phyloP scores from a whole-genome alignment of 2,797 vertebrate genomes.

The Mus minutoides region DNA sequence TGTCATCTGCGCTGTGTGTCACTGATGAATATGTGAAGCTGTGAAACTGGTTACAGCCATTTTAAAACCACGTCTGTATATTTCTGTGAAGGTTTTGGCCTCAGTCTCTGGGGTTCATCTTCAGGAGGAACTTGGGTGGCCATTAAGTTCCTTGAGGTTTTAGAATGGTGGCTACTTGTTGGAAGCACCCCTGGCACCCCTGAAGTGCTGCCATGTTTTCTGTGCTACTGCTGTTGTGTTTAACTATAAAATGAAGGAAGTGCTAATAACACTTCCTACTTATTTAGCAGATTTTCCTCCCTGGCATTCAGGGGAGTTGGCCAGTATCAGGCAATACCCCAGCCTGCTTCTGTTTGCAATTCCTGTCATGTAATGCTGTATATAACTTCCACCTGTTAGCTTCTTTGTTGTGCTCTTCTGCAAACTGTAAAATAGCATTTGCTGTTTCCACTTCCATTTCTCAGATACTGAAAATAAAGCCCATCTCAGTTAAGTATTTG shows the following conservation, averaged over 20 bases:
- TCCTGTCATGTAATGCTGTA: conserved; percentile 2
- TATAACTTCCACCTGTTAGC: neutral
- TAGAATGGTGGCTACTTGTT: conserved; percentile 48
- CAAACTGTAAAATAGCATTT: conserved; percentile 27
- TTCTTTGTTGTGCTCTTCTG: neutral
- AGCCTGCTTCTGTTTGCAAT: conserved; percentile 63
- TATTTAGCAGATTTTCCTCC: conserved; percentile 61
- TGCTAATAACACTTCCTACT: conserved; percentile 71
- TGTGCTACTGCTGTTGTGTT: conserved; percentile 43
- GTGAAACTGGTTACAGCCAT: neutral
- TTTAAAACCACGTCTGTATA: conserved; percentile 9
- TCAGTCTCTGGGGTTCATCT: neutral
- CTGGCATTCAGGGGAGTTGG: conserved; percentile 57
- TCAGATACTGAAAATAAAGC: conserved; percentile 38
- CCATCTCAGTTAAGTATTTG: neutral
- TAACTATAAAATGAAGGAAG: conserved; percentile 68
- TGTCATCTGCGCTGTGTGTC: neutral
- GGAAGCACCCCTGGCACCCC: conserved; percentile 28
- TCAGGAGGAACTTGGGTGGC: neutral
- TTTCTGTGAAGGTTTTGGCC: conserved; percentile 25
- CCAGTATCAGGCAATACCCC: conserved; percentile 22
- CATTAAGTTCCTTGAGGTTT: conserved; percentile 37
- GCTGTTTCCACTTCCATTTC: neutral
- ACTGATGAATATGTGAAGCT: neutral
- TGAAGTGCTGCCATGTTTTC: conserved; percentile 54